phyloP scores from a whole-genome alignment of 2,113 vertebrate genomes.

The Leptocoma aspasia region DNA sequence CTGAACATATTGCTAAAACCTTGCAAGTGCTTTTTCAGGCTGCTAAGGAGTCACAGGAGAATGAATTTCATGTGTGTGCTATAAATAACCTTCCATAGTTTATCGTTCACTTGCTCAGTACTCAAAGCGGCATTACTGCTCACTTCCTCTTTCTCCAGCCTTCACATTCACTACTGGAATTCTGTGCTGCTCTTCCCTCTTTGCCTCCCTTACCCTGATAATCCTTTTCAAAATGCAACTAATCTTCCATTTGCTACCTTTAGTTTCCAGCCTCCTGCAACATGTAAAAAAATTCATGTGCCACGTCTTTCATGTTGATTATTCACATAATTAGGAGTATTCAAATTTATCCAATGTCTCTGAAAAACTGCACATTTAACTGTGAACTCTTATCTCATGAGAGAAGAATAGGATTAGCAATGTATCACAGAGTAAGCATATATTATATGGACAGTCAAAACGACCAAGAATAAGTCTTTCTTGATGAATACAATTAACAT shows the following conservation, averaged over 20 bases:
- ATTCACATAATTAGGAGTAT: neutral
- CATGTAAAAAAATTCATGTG: neutral
- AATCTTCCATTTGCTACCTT: neutral
- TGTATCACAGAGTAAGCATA: neutral
- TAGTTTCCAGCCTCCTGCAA: neutral
- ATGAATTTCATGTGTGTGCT: neutral
- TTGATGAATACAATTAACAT: neutral
- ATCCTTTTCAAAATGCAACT: neutral
- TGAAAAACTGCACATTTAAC: neutral
- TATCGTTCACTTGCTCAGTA: neutral
- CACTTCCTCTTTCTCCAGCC: neutral
- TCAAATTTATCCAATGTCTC: neutral
- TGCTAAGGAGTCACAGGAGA: neutral
- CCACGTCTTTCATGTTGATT: neutral
- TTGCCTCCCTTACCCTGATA: neutral
- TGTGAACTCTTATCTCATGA: neutral
- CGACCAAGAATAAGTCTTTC: neutral
- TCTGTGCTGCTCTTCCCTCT: neutral
- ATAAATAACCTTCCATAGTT: neutral
- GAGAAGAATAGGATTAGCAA: neutral
- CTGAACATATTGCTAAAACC: conserved; percentile 3
- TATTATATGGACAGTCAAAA: neutral
- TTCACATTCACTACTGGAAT: neutral
- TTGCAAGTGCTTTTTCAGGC: neutral
- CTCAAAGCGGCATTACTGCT: neutral